A percentile compares a stretch with the other conserved stretches of the same genome.
Evolutionary conservation across 2,888 invertebrate species (phyloP).

Genomic region (Drosophila fulvimacula): DNA sequence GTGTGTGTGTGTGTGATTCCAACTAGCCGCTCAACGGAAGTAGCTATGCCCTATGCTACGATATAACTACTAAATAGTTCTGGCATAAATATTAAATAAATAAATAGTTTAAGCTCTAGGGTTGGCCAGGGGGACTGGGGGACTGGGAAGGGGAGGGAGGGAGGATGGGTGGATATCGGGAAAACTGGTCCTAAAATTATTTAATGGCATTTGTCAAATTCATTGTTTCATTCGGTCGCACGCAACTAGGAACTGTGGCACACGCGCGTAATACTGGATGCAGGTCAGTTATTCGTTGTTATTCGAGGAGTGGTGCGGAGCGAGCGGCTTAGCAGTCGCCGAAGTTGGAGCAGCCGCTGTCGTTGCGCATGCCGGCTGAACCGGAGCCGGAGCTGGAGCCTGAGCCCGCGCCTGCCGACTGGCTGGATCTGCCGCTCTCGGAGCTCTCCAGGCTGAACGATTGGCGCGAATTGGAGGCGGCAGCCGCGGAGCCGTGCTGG

Average conservation of each 20-base stretch:
- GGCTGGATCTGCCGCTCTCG: slow-evolving; percentile 12
- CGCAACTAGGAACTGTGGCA: slow-evolving; percentile 31
- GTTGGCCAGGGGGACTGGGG: too few relatives aligned
- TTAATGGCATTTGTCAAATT: slow-evolving; percentile 60
- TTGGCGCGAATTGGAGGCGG: slow-evolving; percentile 20
- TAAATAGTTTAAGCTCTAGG: slow-evolving; percentile 40
- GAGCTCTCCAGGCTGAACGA: slow-evolving; percentile 35
- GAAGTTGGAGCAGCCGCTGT: slow-evolving; percentile 2
- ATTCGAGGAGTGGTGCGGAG: background rate
- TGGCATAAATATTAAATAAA: slow-evolving; percentile 28
- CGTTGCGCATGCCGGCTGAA: background rate
- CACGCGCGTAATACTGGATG: slow-evolving; percentile 48
- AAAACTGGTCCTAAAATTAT: slow-evolving; percentile 37
- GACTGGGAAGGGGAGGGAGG: too few relatives aligned
- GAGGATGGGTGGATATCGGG: too few relatives aligned
- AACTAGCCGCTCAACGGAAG: slow-evolving; percentile 19
- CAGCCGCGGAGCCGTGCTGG: slow-evolving; percentile 5
- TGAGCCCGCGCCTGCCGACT: background rate
- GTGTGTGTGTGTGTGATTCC: slow-evolving; percentile 13
- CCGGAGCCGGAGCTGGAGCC: too few relatives aligned
- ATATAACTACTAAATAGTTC: slow-evolving; percentile 37
- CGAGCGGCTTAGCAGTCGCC: slow-evolving; percentile 7
- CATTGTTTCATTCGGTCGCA: slow-evolving; percentile 18
- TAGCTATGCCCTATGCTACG: slow-evolving; percentile 18
- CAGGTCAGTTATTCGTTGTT: slow-evolving; percentile 6